Evolutionary conservation across 2,113 vertebrate genomes (phyloP), one percentile per base, ranked within the genome.

Genomic region (Entomyzon cyanotis): DNA sequence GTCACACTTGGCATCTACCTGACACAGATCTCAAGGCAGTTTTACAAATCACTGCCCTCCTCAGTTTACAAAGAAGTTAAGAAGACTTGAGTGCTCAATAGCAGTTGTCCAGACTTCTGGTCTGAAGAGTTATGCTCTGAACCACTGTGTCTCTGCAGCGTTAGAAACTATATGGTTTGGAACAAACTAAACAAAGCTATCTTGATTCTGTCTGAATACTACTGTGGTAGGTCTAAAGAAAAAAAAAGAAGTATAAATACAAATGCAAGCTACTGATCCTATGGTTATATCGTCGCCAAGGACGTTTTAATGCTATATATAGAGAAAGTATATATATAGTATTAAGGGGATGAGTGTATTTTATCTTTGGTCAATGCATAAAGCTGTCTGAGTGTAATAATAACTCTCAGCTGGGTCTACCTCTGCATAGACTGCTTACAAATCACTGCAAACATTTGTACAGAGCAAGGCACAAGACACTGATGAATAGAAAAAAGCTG

Each of bases 381-480:
- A 95, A 94, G 42, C 56, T 93, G 63, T 85, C 63, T 90, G 85
- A 88, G 31, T 42, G 30, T 47, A 93, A 86, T 83, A 93, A 55
- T 86, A 94, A 88, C 71, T 84, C 85, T 88, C 56, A 84, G 28
- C 53, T 91, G 69, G 59, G 37, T 62, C 79, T 90, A 84, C 53
- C 60, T 88, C 92, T 89, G 79, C 49, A 50, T 9, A 68, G 62
- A 84, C 56, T 81, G 49, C 85, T 92, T 93, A 60, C 73, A 81
- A 92, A 92, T 92, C 73, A 81, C 37, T 44, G 33, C 80, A 90
- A 93, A 89, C 44, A 37, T 69, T 85, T 77, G 47, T 70, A 77
- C 44, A 86, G 78, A 83, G 71, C 42, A 68, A 79, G 86, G 55
- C 42, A 86, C 35, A 67, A 70, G 55, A 33, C 59, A 55, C 16